phyloP scores from a whole-genome alignment of 2,113 vertebrate species.

The Pseudorhombus dupliciocellatus region DNA sequence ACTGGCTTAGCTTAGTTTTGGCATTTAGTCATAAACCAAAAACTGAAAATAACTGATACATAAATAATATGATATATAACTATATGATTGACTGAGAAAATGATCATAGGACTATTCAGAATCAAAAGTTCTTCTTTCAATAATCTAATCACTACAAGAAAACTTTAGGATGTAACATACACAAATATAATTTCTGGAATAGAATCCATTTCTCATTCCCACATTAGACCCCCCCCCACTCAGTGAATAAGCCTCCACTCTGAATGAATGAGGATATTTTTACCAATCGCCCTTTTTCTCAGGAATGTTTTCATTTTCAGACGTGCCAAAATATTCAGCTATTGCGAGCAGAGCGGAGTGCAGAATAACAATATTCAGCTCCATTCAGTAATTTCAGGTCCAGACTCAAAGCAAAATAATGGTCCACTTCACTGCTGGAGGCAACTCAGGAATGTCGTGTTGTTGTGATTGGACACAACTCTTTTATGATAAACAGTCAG shows the following conservation, averaged over 20 bases:
- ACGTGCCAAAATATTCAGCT: slow-evolving; percentile 62
- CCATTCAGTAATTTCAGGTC: slow-evolving; percentile 37
- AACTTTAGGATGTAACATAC: too few relatives aligned
- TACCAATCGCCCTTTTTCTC: slow-evolving; percentile 52
- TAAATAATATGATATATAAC: too few relatives aligned
- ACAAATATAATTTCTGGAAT: not conserved
- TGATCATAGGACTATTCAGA: too few relatives aligned
- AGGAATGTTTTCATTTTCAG: slow-evolving; percentile 74
- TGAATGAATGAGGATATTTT: slow-evolving; percentile 74
- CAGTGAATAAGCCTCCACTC: slow-evolving; percentile 52
- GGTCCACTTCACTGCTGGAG: slow-evolving; percentile 6
- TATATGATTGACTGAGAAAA: too few relatives aligned
- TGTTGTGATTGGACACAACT: slow-evolving; percentile 45
- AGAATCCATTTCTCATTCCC: slow-evolving; percentile 15
- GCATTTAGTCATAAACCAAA: too few relatives aligned
- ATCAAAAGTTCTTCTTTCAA: too few relatives aligned
- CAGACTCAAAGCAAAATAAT: slow-evolving; percentile 22
- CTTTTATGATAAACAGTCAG: slow-evolving; percentile 23
- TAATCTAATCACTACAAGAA: too few relatives aligned
- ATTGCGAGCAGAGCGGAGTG: slow-evolving; percentile 47
- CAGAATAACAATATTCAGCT: slow-evolving; percentile 55
- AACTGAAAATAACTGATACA: too few relatives aligned
- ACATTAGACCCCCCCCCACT: slow-evolving; percentile 9
- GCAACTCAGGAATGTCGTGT: slow-evolving; percentile 31
- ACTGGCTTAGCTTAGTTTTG: slow-evolving; percentile 35